phyloP scores from a whole-genome alignment of 2,888 invertebrate genomes.

The Ormia ochracea region DNA sequence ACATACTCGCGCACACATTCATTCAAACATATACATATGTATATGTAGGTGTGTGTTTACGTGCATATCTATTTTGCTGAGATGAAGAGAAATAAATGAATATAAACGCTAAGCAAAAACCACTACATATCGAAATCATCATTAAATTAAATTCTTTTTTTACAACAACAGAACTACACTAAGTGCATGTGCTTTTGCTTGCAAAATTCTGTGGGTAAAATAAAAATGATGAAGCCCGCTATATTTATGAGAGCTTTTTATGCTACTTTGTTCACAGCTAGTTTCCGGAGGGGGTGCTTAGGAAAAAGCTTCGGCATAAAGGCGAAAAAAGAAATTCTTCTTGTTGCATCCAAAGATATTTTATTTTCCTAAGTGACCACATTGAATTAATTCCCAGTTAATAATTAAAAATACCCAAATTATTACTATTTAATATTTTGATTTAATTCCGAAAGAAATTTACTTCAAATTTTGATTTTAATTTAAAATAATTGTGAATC shows the following conservation, averaged over 20 bases:
- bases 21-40: not conserved
- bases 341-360: not conserved
- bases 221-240: slow-evolving; percentile 17
- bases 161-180: slow-evolving; percentile 10
- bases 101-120: too few relatives aligned
- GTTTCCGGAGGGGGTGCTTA: slow-evolving; percentile 10
- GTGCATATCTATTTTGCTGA: slow-evolving; percentile 8
- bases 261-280: slow-evolving; percentile 14
- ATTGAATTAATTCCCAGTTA: not conserved
- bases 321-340: not conserved
- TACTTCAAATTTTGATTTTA: too few relatives aligned
- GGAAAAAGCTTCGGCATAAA: slow-evolving; percentile 18
- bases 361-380: not conserved
- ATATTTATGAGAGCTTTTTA: slow-evolving; percentile 41
- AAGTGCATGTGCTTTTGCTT: not conserved
- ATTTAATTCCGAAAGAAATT: too few relatives aligned
- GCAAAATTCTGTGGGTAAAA: slow-evolving; percentile 4
- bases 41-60: too few relatives aligned
- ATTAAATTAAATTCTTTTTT: slow-evolving; percentile 24
- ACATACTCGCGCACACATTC: not conserved
- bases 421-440: not conserved
- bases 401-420: not conserved
- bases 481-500: too few relatives aligned
- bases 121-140: slow-evolving; percentile 6
- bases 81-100: slow-evolving; percentile 7